Evolutionary conservation across 2,888 invertebrate genomes (phyloP).

Genomic region (Tachina lurida): DNA sequence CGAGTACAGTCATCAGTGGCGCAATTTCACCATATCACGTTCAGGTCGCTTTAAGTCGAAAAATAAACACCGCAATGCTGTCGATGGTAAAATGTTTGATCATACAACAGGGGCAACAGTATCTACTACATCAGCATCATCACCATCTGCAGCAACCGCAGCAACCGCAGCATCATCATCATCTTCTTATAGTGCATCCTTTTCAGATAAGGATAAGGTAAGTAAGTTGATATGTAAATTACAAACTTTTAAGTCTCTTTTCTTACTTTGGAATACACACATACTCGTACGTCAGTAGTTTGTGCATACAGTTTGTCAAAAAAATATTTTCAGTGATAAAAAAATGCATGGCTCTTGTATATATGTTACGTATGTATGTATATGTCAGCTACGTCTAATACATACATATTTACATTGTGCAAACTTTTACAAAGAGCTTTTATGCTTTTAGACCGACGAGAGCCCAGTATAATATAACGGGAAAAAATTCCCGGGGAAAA

Average conservation of each 20-base stretch:
- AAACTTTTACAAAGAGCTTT: no score
- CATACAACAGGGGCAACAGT: constrained; percentile 61
- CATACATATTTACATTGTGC: no score
- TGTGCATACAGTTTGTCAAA: no score
- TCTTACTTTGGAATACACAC: neutral
- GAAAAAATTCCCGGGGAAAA: no score
- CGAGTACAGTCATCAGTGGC: constrained; percentile 81
- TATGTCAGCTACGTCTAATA: no score
- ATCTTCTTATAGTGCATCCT: constrained; percentile 63
- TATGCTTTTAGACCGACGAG: no score
- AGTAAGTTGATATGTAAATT: constrained; percentile 40
- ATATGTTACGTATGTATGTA: no score
- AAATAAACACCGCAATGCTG: constrained; percentile 84
- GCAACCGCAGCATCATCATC: constrained; percentile 30
- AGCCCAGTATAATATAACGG: no score
- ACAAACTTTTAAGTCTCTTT: neutral
- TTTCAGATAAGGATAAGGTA: constrained; percentile 69
- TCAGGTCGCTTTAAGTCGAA: constrained; percentile 86
- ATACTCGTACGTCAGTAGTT: constrained; percentile 28
- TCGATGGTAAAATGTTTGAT: constrained; percentile 84
- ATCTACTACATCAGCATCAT: constrained; percentile 51
- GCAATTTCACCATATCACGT: constrained; percentile 85
- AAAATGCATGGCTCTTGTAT: no score
- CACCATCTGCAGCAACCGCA: constrained; percentile 42
- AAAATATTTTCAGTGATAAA: no score